phyloP scores from a whole-genome alignment of 2,888 invertebrate genomes.

The Drosophila histrio region DNA sequence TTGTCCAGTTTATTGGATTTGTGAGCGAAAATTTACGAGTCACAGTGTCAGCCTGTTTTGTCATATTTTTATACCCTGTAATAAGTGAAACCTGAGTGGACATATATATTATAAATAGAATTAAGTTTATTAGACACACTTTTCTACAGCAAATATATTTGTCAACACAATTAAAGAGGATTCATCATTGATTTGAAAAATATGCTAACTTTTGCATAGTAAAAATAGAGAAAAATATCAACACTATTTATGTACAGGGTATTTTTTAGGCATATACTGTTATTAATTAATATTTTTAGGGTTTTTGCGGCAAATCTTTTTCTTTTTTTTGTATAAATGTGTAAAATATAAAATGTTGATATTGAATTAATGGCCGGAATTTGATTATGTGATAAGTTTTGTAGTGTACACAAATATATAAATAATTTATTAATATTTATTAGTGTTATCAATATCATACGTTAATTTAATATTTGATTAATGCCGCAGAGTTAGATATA shows the following conservation, averaged over 20 bases:
- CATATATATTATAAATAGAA: background rate
- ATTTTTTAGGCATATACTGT: background rate
- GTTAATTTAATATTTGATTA: background rate
- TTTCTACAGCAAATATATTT: background rate
- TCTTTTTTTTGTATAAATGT: conserved; percentile 8
- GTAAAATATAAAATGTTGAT: conserved; percentile 16
- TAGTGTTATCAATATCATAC: background rate
- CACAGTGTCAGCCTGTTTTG: conserved; percentile 25
- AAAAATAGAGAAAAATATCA: background rate
- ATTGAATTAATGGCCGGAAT: conserved; percentile 10
- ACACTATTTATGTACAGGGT: background rate
- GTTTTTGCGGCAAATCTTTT: conserved; percentile 8
- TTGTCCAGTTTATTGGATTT: conserved; percentile 51
- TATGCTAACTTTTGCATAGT: background rate
- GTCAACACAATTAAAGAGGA: background rate
- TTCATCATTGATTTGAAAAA: background rate
- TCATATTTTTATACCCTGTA: conserved; percentile 23
- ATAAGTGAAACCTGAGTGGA: background rate
- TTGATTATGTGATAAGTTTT: conserved; percentile 44
- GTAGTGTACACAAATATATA: conserved; percentile 13
- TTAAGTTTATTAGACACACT: background rate
- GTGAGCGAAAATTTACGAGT: conserved; percentile 59
- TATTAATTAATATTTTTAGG: background rate
- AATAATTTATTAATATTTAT: conserved; percentile 2
- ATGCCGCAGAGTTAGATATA: background rate